Conservation (phyloP, 2,113 vertebrate genomes). For the Ursus arctos region DNA sequence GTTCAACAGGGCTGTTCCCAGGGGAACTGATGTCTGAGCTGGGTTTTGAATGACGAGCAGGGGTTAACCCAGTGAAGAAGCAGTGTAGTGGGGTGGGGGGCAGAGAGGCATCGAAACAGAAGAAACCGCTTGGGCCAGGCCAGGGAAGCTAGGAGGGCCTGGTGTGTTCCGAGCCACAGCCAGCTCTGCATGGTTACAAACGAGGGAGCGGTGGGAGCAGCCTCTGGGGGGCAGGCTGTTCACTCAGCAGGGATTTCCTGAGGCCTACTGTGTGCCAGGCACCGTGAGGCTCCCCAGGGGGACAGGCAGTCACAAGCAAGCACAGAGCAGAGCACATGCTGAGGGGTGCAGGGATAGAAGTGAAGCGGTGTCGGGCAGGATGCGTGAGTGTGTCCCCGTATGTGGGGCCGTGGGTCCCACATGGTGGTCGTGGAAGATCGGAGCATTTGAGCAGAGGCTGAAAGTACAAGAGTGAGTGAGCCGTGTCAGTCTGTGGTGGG, state of each 20-base stretch:
- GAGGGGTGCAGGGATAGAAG: not conserved
- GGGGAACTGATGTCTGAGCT: not conserved
- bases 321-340: accelerated
- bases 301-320: not conserved
- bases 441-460: not conserved
- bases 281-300: not conserved
- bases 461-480: not conserved
- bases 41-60: not conserved
- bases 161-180: not conserved
- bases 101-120: not conserved
- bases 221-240: not conserved
- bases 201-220: not conserved
- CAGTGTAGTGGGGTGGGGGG: not conserved
- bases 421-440: not conserved
- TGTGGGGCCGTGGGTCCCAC: not conserved
- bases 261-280: not conserved
- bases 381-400: too few species aligned
- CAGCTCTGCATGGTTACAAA: not conserved
- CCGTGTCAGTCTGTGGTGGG: not conserved
- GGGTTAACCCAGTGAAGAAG: not conserved
- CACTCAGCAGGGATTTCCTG: not conserved
- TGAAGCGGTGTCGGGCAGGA: not conserved
- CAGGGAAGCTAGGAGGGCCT: not conserved
- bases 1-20: not conserved
- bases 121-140: not conserved